These are phyloP conservation scores for Diaprepes abbreviatus DNA, from an alignment of 2,888 invertebrate species.

Conservation along the genomic window DNA sequence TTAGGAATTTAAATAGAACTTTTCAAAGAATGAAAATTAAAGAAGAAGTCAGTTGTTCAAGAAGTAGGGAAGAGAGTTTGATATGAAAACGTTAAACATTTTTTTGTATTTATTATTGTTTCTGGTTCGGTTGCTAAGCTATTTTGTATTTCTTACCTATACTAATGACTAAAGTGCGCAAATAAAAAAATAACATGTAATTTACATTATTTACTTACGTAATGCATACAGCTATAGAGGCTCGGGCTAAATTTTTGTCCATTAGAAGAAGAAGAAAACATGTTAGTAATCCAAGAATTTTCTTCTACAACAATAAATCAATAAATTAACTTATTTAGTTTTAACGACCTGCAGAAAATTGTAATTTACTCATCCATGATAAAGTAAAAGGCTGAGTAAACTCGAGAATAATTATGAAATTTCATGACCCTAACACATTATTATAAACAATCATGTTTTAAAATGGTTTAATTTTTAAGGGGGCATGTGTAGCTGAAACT, in stretches of 20 bases:
- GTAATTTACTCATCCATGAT: too few species aligned
- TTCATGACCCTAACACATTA: too few species aligned
- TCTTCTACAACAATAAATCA: slow-evolving; percentile 11
- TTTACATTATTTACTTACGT: slow-evolving; percentile 22
- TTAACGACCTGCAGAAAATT: too few species aligned
- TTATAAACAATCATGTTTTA: too few species aligned
- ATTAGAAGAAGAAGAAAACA: slow-evolving; percentile 19
- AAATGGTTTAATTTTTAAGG: too few species aligned
- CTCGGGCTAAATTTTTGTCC: slow-evolving; percentile 17
- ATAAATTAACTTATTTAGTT: too few species aligned
- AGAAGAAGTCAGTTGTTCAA: slow-evolving; percentile 35
- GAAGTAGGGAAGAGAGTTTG: slow-evolving; percentile 30
- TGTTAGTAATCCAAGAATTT: slow-evolving; percentile 1
- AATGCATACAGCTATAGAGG: slow-evolving; percentile 25
- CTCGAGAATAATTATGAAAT: too few species aligned
- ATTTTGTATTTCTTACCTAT: slow-evolving; percentile 13
- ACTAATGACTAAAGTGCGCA: slow-evolving; percentile 9
- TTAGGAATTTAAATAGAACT: slow-evolving; percentile 52
- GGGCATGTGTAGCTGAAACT: too few species aligned
- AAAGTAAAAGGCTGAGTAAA: too few species aligned
- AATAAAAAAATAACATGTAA: not conserved
- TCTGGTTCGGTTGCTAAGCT: not conserved
- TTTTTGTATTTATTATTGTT: slow-evolving; percentile 27
- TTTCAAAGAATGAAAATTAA: slow-evolving; percentile 51
- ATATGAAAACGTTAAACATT: not conserved